Evolutionary conservation across 2,797 vertebrate species (phyloP).

Genomic region (Coregonus suidteri): DNA sequence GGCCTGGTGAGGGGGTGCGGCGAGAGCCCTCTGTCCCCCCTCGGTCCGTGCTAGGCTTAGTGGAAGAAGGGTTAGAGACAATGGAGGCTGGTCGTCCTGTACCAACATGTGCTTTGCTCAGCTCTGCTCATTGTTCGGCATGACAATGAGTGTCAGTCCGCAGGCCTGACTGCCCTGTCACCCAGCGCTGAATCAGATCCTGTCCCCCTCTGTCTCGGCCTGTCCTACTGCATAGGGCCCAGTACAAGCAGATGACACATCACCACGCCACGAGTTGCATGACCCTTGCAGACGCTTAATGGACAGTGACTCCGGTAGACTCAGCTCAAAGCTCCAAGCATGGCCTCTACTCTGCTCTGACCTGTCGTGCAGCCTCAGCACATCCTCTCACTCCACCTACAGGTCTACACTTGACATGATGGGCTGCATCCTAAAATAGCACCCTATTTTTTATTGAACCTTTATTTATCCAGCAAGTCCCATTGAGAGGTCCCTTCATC

Average conservation of each 20-base stretch:
- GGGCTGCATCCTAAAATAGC: slow-evolving; percentile 12
- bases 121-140: slow-evolving; percentile 56
- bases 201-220: slow-evolving; percentile 58
- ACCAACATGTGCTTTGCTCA: slow-evolving; percentile 51
- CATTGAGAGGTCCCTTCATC: no score
- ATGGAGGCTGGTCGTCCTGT: slow-evolving; percentile 41
- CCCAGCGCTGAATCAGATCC: slow-evolving; percentile 69
- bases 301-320: slow-evolving; percentile 64
- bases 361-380: slow-evolving; percentile 56
- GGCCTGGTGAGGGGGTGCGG: not conserved
- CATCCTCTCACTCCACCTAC: slow-evolving; percentile 24
- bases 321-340: slow-evolving; percentile 60
- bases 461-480: no score
- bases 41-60: slow-evolving; percentile 35
- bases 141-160: slow-evolving; percentile 51
- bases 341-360: slow-evolving; percentile 25
- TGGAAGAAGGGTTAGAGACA: slow-evolving; percentile 40
- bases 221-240: slow-evolving; percentile 61
- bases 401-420: slow-evolving; percentile 52
- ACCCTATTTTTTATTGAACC: no score
- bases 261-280: slow-evolving; percentile 37
- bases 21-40: not conserved
- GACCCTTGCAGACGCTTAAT: slow-evolving; percentile 52
- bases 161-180: slow-evolving; percentile 9
- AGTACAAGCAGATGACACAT: slow-evolving; percentile 72